Evolutionary conservation across 2,113 vertebrate genomes (phyloP).

Genomic region (Pterocles gutturalis): DNA sequence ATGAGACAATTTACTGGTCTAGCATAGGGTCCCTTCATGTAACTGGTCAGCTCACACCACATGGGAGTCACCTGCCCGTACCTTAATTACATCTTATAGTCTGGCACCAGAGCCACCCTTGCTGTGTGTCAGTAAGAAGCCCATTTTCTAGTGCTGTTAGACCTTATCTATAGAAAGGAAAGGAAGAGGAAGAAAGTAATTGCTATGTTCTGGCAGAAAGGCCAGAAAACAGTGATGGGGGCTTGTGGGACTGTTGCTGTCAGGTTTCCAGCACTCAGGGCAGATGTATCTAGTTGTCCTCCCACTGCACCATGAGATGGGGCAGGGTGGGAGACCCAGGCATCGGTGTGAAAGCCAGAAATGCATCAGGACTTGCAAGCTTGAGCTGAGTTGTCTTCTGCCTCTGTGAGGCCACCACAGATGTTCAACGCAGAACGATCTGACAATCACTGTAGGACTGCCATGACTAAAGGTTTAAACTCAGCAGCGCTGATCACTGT

Average conservation of each 20-base stretch:
- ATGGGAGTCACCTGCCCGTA: neutral
- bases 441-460: neutral
- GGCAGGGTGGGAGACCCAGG: neutral
- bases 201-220: neutral
- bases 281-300: neutral
- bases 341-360: neutral
- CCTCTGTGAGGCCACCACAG: neutral
- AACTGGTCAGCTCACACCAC: rapidly evolving
- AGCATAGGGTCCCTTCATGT: neutral
- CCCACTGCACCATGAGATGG: rapidly evolving
- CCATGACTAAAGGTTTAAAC: neutral
- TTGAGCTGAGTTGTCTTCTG: neutral
- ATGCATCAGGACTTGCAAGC: neutral
- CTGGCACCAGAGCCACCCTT: neutral
- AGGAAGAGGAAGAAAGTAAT: neutral
- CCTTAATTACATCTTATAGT: neutral
- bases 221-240: neutral
- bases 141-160: neutral
- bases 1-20: neutral
- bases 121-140: neutral
- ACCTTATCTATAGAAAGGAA: neutral
- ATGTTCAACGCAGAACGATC: rapidly evolving
- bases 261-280: neutral
- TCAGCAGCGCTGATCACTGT: neutral
- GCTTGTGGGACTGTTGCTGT: neutral